Evolutionary conservation across 1,140 invertebrate species (phyloP).

Genomic region (Diabrotica undecimpunctata): DNA sequence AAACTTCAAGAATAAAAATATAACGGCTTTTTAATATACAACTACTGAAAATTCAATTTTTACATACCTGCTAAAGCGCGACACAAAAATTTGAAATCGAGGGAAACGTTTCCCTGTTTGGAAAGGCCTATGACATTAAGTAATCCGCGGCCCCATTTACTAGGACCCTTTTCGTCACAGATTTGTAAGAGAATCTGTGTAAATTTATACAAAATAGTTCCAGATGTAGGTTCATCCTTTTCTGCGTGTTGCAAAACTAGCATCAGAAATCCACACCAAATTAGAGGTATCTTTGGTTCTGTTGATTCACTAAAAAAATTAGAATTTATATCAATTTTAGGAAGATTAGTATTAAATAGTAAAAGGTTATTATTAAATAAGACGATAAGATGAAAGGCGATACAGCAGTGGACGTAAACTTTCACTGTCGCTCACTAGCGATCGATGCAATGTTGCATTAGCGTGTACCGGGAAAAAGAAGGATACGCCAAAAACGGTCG

Average conservation of each 20-base stretch:
- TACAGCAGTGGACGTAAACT: too few relatives aligned
- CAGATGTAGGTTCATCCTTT: slow-evolving; percentile 35
- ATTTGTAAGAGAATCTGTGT: slow-evolving; percentile 35
- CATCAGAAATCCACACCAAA: slow-evolving; percentile 41
- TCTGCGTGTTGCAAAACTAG: slow-evolving; percentile 33
- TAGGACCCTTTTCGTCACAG: slow-evolving; percentile 36
- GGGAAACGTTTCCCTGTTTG: slow-evolving; percentile 32
- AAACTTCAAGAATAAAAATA: too few relatives aligned
- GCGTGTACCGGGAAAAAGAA: too few relatives aligned
- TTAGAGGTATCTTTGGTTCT: slow-evolving; percentile 42
- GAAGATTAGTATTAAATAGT: too few relatives aligned
- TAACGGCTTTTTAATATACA: neutral
- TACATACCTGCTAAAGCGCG: slow-evolving; percentile 27
- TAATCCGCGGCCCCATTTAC: slow-evolving; percentile 40
- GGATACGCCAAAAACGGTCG: too few relatives aligned
- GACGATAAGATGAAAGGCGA: neutral
- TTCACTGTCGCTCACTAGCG: too few relatives aligned
- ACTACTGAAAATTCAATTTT: neutral
- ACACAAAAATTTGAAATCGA: slow-evolving; percentile 38
- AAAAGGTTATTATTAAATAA: neutral
- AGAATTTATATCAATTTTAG: too few relatives aligned
- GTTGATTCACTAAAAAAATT: slow-evolving; percentile 34
- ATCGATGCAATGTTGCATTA: too few relatives aligned
- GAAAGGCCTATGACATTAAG: slow-evolving; percentile 43
- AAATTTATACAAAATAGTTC: slow-evolving; percentile 39